These are phyloP conservation scores for Blastobasis adustella DNA, from an alignment of 2,888 invertebrate genomes.

Conservation along the genomic window DNA sequence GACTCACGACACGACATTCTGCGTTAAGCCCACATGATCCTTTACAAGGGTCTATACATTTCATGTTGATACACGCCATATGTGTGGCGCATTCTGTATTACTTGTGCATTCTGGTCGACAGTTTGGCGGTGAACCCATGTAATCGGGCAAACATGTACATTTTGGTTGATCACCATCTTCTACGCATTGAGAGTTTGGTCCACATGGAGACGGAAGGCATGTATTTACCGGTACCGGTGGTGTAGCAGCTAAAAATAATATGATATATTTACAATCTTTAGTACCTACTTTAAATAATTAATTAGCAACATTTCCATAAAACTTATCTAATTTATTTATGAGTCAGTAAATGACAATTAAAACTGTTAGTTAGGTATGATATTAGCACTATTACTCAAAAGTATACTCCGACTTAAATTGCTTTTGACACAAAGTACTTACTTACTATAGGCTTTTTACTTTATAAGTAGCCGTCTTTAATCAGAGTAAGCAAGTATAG, in stretches of 20 bases:
- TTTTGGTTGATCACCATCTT: slow-evolving; percentile 73
- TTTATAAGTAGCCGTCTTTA: no score
- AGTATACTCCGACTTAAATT: no score
- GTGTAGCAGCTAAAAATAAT: slow-evolving; percentile 32
- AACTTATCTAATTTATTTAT: no score
- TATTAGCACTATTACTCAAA: no score
- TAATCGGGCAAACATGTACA: slow-evolving; percentile 79
- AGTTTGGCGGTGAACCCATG: slow-evolving; percentile 77
- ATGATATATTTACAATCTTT: no score
- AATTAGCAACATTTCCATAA: no score
- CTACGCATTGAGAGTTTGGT: slow-evolving; percentile 77
- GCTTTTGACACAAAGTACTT: no score
- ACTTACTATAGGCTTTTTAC: no score
- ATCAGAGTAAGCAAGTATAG: not conserved
- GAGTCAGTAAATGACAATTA: no score
- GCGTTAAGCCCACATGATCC: slow-evolving; percentile 80
- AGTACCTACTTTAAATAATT: no score
- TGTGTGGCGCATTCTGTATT: slow-evolving; percentile 79
- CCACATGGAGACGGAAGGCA: slow-evolving; percentile 82
- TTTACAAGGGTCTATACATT: slow-evolving; percentile 82
- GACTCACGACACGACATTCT: slow-evolving; percentile 82
- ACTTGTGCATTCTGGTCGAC: slow-evolving; percentile 80
- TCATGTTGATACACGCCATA: slow-evolving; percentile 79
- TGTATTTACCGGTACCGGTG: slow-evolving; percentile 60
- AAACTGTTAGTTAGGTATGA: no score